Evolutionary conservation across 2,888 invertebrate species (phyloP), one percentile per base, ranked within the genome.

Genomic region (Copidosoma aretas): DNA sequence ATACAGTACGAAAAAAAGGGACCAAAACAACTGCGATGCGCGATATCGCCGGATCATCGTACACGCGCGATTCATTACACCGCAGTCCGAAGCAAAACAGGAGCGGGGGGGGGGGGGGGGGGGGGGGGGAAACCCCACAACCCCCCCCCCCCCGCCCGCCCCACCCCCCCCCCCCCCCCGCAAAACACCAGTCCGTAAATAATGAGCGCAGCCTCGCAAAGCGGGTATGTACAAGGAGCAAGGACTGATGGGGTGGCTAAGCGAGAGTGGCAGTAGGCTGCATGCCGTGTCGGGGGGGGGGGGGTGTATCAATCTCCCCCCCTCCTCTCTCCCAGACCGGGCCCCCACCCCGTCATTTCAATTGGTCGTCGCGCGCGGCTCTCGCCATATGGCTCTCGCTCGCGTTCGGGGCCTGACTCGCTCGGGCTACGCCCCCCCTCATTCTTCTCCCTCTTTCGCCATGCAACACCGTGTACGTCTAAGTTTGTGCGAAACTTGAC

Each of bases 311-410:
- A 46, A 12, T 8, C 43, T 22, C 17, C 51, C 19, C 49, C 21
- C 51, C 51, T 58, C 53, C 61, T 61, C 19, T 10, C 43, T 49
- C 21, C 49, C 41, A 8, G 1, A n/a, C 53, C 15, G 4, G 19
- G 43, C 12, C 21, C 49, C 22, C 19, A 32, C 32, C 57, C 39
- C 70, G 63, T 67, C 60, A 70, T 70, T 70, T 70, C 70, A 70
- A 70, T 70, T 70, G 70, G 70, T 70, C 67, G 67, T 49, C 41
- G 12, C 12, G 10, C 17, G 51, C 19, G 8, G 60, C 51, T 32
- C 52, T 2, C 46, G n/a, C 15, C 54, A n/a, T 32, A 32, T 57
- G 41, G 46, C 58, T 10, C 52, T 64, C 53, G 39, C 64, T 17
- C 51, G 62, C 70, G 60, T 67, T 69, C 63, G 59, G 66, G 60